These are phyloP conservation scores for Sebastolobus altivelis DNA, from an alignment of 2,797 vertebrate genomes.

Conservation along the genomic window DNA sequence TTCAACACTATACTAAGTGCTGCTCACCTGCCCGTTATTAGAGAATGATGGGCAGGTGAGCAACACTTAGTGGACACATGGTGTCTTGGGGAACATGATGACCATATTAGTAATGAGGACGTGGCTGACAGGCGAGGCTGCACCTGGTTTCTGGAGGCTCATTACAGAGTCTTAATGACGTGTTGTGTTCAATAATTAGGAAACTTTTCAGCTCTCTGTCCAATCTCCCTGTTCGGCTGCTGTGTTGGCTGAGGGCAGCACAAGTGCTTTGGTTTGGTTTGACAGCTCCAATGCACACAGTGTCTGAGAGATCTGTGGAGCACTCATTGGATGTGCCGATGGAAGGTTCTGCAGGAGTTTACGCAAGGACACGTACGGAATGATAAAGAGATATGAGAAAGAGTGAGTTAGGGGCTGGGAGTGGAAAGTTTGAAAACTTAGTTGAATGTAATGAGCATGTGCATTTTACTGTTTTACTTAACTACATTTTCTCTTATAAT, in stretches of 20 bases:
- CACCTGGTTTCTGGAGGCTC: slow-evolving; percentile 70
- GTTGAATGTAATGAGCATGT: slow-evolving; percentile 17
- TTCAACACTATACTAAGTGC: slow-evolving; percentile 37
- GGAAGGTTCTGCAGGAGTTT: slow-evolving; percentile 41
- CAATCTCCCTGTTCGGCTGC: slow-evolving; percentile 55
- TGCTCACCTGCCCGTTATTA: slow-evolving; percentile 53
- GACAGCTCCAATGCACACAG: slow-evolving; percentile 57
- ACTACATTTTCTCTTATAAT: background rate
- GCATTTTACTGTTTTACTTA: background rate
- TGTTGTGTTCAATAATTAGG: slow-evolving; percentile 70
- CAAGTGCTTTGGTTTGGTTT: slow-evolving; percentile 60
- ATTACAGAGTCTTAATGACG: slow-evolving; percentile 74
- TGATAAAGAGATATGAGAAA: slow-evolving; percentile 27
- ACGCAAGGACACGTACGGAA: slow-evolving; percentile 20
- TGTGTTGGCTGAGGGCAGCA: slow-evolving; percentile 31
- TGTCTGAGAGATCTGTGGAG: slow-evolving; percentile 50
- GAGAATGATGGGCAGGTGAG: slow-evolving; percentile 10
- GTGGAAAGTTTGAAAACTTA: slow-evolving; percentile 25
- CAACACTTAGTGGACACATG: slow-evolving; percentile 7
- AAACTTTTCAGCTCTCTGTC: slow-evolving; percentile 56
- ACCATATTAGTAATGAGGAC: slow-evolving; percentile 72
- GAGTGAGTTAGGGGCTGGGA: background rate
- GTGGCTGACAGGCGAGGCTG: slow-evolving; percentile 72
- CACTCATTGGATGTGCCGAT: slow-evolving; percentile 31
- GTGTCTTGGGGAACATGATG: slow-evolving; percentile 60